Conservation (phyloP, 1,140 invertebrate genomes). For the Delia radicum region DNA sequence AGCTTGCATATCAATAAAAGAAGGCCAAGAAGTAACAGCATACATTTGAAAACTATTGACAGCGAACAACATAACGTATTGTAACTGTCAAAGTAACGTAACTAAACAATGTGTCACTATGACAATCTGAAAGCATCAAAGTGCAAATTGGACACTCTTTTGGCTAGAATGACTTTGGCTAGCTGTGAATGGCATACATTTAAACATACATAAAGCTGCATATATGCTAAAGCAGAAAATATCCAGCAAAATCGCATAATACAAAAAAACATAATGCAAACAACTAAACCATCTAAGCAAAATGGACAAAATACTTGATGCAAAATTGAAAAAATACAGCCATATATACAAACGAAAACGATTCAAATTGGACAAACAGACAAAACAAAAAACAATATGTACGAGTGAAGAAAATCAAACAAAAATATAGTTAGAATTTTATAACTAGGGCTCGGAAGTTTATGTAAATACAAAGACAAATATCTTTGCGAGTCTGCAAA, state of each 20-base stretch:
- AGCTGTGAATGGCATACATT: background rate
- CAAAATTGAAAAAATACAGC: background rate
- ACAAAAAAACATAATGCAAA: background rate
- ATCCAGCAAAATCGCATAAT: background rate
- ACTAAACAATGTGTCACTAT: conserved; percentile 24
- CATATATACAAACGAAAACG: background rate
- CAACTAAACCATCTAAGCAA: background rate
- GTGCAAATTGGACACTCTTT: conserved; percentile 23
- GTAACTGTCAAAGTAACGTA: conserved; percentile 22
- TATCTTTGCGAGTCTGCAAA: too few species aligned
- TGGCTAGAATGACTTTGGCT: background rate
- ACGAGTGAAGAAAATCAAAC: background rate
- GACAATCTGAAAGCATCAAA: conserved; percentile 24
- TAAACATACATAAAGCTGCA: background rate
- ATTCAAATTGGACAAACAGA: conserved; percentile 22
- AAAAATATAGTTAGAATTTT: background rate
- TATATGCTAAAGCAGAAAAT: background rate
- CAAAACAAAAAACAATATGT: background rate
- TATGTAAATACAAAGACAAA: too few species aligned
- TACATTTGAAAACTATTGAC: conserved; percentile 25
- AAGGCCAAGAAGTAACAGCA: conserved; percentile 25
- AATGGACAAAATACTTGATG: conserved; percentile 9
- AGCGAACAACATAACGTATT: conserved; percentile 22
- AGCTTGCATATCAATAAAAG: conserved; percentile 25
- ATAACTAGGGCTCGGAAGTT: too few species aligned